These are phyloP conservation scores for Hypothenemus hampei DNA, from an alignment of 1,140 invertebrate species.

Conservation along the genomic window DNA sequence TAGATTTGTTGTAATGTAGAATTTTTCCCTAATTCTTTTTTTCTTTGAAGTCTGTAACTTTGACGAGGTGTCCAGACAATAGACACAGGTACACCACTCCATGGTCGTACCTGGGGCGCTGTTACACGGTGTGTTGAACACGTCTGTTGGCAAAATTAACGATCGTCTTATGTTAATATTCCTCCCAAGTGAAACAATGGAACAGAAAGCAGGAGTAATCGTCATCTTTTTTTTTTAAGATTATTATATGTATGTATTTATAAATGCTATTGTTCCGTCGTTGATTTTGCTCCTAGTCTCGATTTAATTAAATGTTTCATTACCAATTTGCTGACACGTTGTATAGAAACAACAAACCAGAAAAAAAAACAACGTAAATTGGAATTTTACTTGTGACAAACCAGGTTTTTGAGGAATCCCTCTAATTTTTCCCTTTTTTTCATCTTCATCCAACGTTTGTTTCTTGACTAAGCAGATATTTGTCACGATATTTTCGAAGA, in stretches of 20 bases:
- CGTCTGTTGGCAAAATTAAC: constrained; percentile 7
- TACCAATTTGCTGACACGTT: too few relatives aligned
- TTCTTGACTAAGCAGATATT: constrained; percentile 3
- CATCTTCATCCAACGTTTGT: constrained; percentile 7
- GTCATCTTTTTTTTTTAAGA: constrained; percentile 3
- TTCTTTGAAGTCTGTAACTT: too few relatives aligned
- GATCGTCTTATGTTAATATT: constrained; percentile 16
- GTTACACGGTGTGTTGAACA: constrained; percentile 8
- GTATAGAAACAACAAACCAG: too few relatives aligned
- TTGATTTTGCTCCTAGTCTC: too few relatives aligned
- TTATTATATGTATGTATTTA: background rate
- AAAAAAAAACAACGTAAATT: too few relatives aligned
- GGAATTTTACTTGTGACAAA: too few relatives aligned
- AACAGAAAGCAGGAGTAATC: constrained; percentile 13
- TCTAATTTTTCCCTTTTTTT: too few relatives aligned
- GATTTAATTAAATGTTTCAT: too few relatives aligned
- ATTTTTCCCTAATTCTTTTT: too few relatives aligned
- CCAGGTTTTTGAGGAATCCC: too few relatives aligned
- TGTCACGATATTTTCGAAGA: constrained; percentile 21
- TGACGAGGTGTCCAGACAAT: background rate
- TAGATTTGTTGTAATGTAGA: too few relatives aligned
- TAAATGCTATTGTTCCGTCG: background rate
- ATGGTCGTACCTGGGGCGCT: constrained; percentile 3
- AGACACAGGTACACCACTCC: background rate
- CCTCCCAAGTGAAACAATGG: constrained; percentile 10